Evolutionary conservation across 2,888 invertebrate genomes (phyloP).

Genomic region (Diplazon laetatorius): DNA sequence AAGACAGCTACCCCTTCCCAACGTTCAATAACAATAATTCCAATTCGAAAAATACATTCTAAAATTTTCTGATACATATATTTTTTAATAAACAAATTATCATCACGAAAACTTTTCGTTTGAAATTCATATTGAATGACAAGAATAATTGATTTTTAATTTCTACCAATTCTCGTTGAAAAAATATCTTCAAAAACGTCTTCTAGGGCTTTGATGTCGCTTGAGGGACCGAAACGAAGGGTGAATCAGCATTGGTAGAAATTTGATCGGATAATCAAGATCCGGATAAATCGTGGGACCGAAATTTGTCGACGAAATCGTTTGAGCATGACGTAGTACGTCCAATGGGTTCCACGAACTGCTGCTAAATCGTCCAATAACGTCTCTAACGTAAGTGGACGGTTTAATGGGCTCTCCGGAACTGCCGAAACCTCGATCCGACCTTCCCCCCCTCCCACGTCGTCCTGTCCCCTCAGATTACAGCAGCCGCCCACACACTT

Average conservation of each 20-base stretch:
- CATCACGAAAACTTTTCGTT: no score
- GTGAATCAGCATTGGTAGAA: neutral
- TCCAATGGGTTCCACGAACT: slow-evolving; percentile 4
- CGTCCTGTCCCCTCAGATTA: neutral
- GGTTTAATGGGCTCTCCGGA: slow-evolving; percentile 30
- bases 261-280: neutral
- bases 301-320: neutral
- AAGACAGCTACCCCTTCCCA: no score
- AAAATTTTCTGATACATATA: no score
- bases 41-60: no score
- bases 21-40: no score
- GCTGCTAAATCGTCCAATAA: slow-evolving; percentile 31
- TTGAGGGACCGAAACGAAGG: no score
- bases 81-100: no score
- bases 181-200: no score
- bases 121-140: no score
- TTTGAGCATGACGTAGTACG: slow-evolving; percentile 21
- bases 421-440: slow-evolving; percentile 11
- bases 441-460: neutral
- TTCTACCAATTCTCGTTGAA: no score
- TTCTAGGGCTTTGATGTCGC: no score
- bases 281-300: neutral
- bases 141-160: no score
- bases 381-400: slow-evolving; percentile 18
- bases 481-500: neutral